These are phyloP conservation scores for Tipula vernalis DNA, from an alignment of 2,888 invertebrate species.

Conservation along the genomic window DNA sequence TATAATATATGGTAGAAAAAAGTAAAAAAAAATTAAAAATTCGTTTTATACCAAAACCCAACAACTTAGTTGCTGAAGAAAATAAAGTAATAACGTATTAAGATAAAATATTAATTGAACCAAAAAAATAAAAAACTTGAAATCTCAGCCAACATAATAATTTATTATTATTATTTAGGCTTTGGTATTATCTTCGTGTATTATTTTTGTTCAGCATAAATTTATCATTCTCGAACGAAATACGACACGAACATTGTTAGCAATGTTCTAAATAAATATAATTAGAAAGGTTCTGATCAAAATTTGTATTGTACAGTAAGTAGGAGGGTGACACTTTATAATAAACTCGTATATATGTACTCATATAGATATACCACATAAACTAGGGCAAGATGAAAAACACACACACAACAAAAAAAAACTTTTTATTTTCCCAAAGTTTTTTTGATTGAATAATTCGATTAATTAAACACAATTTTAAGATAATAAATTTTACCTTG, in stretches of 20 bases:
- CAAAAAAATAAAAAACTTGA: neutral
- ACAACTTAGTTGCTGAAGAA: neutral
- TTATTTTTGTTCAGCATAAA: neutral
- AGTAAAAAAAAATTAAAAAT: neutral
- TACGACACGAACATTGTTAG: constrained; percentile 4
- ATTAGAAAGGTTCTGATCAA: constrained; percentile 4
- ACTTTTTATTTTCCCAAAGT: neutral
- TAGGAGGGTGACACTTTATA: neutral
- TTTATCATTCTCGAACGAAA: neutral
- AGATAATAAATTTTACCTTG: neutral
- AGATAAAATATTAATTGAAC: neutral
- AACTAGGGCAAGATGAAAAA: neutral
- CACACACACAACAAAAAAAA: neutral
- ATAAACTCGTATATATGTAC: too few relatives aligned
- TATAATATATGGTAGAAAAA: neutral
- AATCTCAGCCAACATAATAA: neutral
- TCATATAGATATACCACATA: neutral
- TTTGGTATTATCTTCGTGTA: neutral
- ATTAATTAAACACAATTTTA: neutral
- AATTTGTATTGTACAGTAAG: neutral
- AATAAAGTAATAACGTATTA: neutral
- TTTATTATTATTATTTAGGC: constrained; percentile 4
- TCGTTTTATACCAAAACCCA: neutral
- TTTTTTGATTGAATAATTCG: constrained; percentile 4
- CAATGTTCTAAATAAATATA: neutral